Percentiles rank a stretch among this genome's conserved stretches.
These are phyloP conservation scores for Leptura quadrifasciata DNA, from an alignment of 2,888 invertebrate genomes.

Conservation along the genomic window DNA sequence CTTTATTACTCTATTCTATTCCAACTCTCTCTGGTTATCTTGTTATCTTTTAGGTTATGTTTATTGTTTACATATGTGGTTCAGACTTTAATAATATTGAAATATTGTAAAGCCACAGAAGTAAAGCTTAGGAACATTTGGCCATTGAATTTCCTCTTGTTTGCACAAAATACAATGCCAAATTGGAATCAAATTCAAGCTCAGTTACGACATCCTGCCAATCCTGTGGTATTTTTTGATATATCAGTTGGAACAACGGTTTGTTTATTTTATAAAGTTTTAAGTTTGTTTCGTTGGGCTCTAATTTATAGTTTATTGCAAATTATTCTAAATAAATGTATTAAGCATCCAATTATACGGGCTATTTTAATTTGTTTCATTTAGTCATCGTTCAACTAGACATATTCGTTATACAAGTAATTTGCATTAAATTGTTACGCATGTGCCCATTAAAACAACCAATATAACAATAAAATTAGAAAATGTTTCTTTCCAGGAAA, in stretches of 20 bases:
- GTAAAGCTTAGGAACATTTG: too few relatives aligned
- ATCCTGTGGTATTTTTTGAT: conserved; percentile 99
- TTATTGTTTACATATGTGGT: too few relatives aligned
- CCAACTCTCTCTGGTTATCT: too few relatives aligned
- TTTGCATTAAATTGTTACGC: not conserved
- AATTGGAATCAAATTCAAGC: conserved; percentile 96
- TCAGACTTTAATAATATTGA: too few relatives aligned
- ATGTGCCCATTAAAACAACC: not conserved
- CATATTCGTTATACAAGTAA: too few relatives aligned
- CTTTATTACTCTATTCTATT: too few relatives aligned
- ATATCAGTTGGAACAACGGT: conserved; percentile 96
- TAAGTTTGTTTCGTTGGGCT: not conserved
- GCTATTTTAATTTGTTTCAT: too few relatives aligned
- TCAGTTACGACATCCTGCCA: conserved; percentile 92
- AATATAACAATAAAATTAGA: not conserved
- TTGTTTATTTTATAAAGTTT: conserved; percentile 66
- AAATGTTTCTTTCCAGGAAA: conserved; percentile 79
- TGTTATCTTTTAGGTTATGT: too few relatives aligned
- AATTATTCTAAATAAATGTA: too few relatives aligned
- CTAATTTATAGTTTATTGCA: not conserved
- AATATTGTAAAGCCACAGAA: too few relatives aligned
- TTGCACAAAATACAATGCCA: conserved; percentile 83
- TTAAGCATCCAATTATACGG: too few relatives aligned
- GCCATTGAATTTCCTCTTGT: not conserved
- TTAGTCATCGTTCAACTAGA: too few relatives aligned